phyloP scores from a whole-genome alignment of 2,888 invertebrate genomes.

The Drosophila hamatofila region DNA sequence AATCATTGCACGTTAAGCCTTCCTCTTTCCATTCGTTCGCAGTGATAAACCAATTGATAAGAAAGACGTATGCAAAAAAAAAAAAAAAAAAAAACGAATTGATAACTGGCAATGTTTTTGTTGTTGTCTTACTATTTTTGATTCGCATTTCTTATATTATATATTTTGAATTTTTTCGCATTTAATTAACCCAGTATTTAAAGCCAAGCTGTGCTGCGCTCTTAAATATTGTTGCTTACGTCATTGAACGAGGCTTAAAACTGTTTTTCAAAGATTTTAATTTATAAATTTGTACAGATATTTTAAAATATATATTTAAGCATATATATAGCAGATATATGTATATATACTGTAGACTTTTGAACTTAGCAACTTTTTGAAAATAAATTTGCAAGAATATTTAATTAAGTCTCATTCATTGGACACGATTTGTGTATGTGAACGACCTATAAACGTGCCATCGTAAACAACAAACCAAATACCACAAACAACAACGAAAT shows the following conservation, averaged over 20 bases:
- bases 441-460: constrained; percentile 46
- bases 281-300: constrained; percentile 32
- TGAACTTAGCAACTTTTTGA: constrained; percentile 35
- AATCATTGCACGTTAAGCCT: not conserved
- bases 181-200: constrained; percentile 29
- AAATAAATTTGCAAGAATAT: constrained; percentile 28
- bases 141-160: not conserved
- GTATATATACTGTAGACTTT: not conserved
- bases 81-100: not conserved
- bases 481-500: constrained; percentile 15
- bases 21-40: not conserved
- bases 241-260: constrained; percentile 29
- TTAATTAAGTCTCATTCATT: constrained; percentile 26
- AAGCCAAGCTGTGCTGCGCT: not conserved
- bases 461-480: constrained; percentile 13
- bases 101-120: not conserved
- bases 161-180: not conserved
- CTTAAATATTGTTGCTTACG: constrained; percentile 31
- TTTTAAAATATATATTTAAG: not conserved
- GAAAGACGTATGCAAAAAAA: constrained; percentile 13
- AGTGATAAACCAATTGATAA: constrained; percentile 44
- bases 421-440: constrained; percentile 48
- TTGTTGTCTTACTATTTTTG: not conserved
- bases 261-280: constrained; percentile 10
- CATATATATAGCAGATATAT: not conserved